phyloP scores from a whole-genome alignment of 2,888 invertebrate species.

The Lampropteryx suffumata region DNA sequence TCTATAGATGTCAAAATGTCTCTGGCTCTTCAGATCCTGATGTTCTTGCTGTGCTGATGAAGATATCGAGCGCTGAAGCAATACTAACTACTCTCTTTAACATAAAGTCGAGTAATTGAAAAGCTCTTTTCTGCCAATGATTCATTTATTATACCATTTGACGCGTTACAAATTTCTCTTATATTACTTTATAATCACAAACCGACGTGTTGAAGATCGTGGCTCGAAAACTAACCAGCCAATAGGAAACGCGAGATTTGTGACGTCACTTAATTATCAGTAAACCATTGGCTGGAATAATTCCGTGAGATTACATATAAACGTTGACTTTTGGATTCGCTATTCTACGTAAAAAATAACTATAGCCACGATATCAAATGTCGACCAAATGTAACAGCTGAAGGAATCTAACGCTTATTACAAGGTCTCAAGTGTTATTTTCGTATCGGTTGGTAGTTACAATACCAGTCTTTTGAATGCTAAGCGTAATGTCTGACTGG shows the following conservation, averaged over 20 bases:
- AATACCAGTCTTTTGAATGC: constrained; percentile 29
- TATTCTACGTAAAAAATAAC: not conserved
- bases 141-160: constrained; percentile 16
- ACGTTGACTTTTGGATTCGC: not conserved
- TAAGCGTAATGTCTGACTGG: constrained; percentile 30
- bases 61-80: too few relatives aligned
- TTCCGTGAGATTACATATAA: not conserved
- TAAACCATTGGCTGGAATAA: not conserved
- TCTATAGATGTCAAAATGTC: too few relatives aligned
- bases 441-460: constrained; percentile 5
- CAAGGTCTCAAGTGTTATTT: constrained; percentile 1
- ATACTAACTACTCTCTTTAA: constrained; percentile 15
- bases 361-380: not conserved
- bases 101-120: constrained; percentile 22
- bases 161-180: constrained; percentile 10
- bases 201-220: constrained; percentile 4
- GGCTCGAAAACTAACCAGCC: constrained; percentile 1
- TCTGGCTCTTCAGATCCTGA: too few relatives aligned
- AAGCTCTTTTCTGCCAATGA: constrained; percentile 23
- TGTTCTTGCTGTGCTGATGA: too few relatives aligned
- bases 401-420: constrained; percentile 8
- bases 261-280: constrained; percentile 2
- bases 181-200: not conserved
- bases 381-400: not conserved
- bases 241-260: not conserved